Evolutionary conservation across 2,797 vertebrate species (phyloP).

Genomic region (Arrhamphus sclerolepis): DNA sequence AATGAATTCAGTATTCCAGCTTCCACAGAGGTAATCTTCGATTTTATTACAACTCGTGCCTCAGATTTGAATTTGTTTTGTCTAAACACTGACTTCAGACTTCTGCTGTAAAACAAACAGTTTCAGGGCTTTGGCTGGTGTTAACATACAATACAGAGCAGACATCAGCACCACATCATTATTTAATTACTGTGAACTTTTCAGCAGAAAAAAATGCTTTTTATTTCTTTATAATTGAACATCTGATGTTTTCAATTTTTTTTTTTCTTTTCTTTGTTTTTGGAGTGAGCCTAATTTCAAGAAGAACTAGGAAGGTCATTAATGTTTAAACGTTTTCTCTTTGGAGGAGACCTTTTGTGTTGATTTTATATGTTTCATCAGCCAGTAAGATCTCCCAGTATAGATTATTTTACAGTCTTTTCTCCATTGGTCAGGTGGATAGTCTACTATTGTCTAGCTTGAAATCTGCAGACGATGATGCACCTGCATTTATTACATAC

Average conservation of each 20-base stretch:
- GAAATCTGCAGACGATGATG: not conserved
- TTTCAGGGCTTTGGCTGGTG: conserved; percentile 22
- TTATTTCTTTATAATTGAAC: not conserved
- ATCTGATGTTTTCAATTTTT: not conserved
- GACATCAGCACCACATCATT: conserved; percentile 12
- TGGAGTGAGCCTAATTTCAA: no score
- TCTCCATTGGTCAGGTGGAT: not conserved
- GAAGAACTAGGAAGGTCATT: no score
- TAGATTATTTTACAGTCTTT: not conserved
- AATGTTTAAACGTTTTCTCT: no score
- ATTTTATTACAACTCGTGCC: conserved; percentile 30
- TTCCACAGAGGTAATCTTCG: conserved; percentile 32
- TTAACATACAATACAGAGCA: not conserved
- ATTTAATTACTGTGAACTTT: not conserved
- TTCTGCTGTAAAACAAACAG: conserved; percentile 11
- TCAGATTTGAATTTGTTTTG: conserved; percentile 21
- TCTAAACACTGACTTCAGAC: conserved; percentile 8
- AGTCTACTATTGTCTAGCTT: not conserved
- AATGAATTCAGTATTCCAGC: conserved; percentile 34
- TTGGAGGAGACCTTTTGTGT: no score
- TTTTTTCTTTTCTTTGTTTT: not conserved
- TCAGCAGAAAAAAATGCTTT: conserved; percentile 6
- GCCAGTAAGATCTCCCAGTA: no score
- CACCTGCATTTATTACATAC: not conserved
- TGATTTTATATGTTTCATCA: no score